phyloP scores from a whole-genome alignment of 2,113 vertebrate species.

The Pholis gunnellus region DNA sequence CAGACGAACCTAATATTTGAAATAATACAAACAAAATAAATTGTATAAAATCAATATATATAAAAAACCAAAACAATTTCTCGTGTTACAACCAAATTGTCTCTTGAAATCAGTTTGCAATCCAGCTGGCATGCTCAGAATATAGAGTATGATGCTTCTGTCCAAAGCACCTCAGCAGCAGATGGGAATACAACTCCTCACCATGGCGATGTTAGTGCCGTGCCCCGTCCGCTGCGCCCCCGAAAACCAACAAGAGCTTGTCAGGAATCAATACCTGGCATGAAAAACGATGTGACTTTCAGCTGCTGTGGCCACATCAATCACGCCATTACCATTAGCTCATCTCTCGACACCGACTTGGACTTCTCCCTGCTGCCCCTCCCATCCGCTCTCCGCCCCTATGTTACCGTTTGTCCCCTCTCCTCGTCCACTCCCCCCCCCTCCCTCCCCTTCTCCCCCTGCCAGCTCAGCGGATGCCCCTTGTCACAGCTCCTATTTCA shows the following conservation, averaged over 20 bases:
- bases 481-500: slow-evolving; percentile 82
- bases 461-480: slow-evolving; percentile 81
- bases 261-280: slow-evolving; percentile 76
- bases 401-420: slow-evolving; percentile 35
- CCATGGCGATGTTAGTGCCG: slow-evolving; percentile 42
- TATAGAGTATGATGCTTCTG: slow-evolving; percentile 32
- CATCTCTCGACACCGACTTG: slow-evolving; percentile 70
- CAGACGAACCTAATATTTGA: not conserved
- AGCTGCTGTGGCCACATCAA: slow-evolving; percentile 74
- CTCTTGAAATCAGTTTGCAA: slow-evolving; percentile 4
- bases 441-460: slow-evolving; percentile 28
- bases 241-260: slow-evolving; percentile 71
- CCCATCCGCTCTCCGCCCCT: slow-evolving; percentile 34
- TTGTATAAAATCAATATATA: not conserved
- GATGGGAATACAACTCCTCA: slow-evolving; percentile 40
- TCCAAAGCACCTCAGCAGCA: slow-evolving; percentile 32
- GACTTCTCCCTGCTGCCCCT: slow-evolving; percentile 42
- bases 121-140: slow-evolving; percentile 12
- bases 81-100: not conserved
- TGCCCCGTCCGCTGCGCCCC: slow-evolving; percentile 39
- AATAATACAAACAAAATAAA: not conserved
- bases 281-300: slow-evolving; percentile 77
- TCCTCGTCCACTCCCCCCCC: slow-evolving; percentile 2
- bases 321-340: slow-evolving; percentile 78
- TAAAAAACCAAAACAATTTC: not conserved